phyloP scores from a whole-genome alignment of 2,888 invertebrate genomes.

The Temnothorax unifasciatus region DNA sequence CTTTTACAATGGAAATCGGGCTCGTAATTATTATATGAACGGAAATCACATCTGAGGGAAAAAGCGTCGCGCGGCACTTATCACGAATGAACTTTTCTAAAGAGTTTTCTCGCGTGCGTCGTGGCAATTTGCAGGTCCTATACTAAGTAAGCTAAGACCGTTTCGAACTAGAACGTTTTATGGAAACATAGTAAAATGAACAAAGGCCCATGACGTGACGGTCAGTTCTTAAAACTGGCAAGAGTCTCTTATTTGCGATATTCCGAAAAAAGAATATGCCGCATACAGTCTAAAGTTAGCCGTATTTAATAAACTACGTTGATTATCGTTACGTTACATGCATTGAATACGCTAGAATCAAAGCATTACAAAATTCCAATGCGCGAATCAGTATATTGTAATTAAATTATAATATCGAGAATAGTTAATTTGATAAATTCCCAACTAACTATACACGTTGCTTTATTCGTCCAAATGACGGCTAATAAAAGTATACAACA shows the following conservation, averaged over 20 bases:
- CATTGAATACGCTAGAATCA: not conserved
- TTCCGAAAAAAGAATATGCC: not conserved
- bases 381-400: not conserved
- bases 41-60: constrained; percentile 12
- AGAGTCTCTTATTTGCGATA: constrained; percentile 3
- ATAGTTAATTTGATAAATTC: constrained; percentile 27
- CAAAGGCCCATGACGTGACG: not conserved
- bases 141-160: constrained; percentile 47
- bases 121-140: constrained; percentile 51
- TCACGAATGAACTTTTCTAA: constrained; percentile 45
- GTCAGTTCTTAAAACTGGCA: constrained; percentile 14
- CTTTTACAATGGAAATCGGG: not conserved
- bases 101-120: constrained; percentile 62
- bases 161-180: constrained; percentile 61
- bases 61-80: constrained; percentile 34
- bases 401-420: not conserved
- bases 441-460: not conserved
- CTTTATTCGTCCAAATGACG: constrained; percentile 20
- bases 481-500: constrained; percentile 41
- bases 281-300: not conserved
- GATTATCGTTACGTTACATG: not conserved
- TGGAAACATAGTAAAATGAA: constrained; percentile 32
- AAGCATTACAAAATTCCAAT: not conserved
- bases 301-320: not conserved
- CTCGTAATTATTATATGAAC: not conserved